A percentile compares a stretch with the other conserved stretches of the same genome.
These are phyloP conservation scores for Enteromius thamalakanensis DNA, from an alignment of 2,797 vertebrate species.

Conservation along the genomic window DNA sequence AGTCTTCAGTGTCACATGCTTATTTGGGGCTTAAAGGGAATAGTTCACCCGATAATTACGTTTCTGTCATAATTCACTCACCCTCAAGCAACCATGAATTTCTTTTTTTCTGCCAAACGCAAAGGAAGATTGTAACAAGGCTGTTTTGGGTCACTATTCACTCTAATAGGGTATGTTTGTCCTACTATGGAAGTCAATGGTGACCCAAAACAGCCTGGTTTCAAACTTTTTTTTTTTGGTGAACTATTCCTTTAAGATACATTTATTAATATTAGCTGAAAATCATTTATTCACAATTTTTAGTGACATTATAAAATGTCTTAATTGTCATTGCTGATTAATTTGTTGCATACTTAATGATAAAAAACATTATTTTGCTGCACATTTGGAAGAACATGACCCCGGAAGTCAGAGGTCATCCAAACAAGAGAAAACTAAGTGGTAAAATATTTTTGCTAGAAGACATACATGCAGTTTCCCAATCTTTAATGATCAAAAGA, in stretches of 20 bases:
- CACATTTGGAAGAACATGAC: no score
- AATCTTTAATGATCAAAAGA: background rate
- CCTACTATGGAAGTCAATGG: no score
- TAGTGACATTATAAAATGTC: background rate
- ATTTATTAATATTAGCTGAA: background rate
- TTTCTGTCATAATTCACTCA: no score
- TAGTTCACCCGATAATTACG: no score
- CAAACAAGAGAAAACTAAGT: background rate
- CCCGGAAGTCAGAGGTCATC: background rate
- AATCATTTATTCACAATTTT: background rate
- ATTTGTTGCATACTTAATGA: background rate
- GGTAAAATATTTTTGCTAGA: background rate
- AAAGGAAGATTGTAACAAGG: no score
- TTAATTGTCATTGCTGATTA: background rate
- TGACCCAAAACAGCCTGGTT: no score
- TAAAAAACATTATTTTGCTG: background rate
- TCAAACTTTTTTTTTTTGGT: no score
- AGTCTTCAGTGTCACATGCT: background rate
- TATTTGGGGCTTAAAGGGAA: background rate
- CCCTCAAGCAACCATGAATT: no score
- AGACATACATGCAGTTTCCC: background rate
- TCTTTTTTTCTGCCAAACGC: no score
- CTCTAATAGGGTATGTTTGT: no score
- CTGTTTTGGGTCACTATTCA: no score
- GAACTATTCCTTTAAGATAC: background rate